phyloP scores from a whole-genome alignment of 2,113 vertebrate species.

The Myiozetetes cayanensis region DNA sequence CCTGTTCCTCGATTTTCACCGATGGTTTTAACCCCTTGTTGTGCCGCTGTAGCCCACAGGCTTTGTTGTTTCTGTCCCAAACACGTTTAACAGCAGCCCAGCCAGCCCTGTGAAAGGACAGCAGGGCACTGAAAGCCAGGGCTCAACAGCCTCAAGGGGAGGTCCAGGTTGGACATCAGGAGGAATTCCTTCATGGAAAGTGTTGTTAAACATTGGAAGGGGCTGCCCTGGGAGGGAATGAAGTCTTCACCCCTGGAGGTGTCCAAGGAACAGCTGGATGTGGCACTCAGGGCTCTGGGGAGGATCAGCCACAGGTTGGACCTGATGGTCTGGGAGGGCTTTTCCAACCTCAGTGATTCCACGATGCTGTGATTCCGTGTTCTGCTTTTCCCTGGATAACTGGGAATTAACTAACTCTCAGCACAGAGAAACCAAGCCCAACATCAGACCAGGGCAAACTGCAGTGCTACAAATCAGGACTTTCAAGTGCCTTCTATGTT shows the following conservation, averaged over 20 bases:
- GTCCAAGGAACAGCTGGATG: background rate
- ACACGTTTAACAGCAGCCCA: background rate
- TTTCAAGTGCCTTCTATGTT: background rate
- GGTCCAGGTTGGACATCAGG: accelerated
- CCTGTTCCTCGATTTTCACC: background rate
- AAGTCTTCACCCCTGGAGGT: background rate
- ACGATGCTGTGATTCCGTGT: accelerated
- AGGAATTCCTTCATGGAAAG: background rate
- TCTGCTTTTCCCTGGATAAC: background rate
- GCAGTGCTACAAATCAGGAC: background rate
- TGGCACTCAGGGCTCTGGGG: background rate
- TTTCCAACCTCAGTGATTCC: background rate
- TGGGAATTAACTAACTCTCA: background rate
- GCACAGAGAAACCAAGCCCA: background rate
- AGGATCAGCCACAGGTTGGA: accelerated
- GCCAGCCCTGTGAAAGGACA: background rate
- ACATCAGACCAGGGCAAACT: background rate
- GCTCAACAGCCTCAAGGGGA: background rate
- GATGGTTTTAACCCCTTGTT: background rate
- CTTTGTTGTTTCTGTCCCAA: background rate
- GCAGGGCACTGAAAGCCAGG: background rate
- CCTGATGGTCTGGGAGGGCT: background rate
- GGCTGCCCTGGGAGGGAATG: background rate
- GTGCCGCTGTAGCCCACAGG: accelerated
- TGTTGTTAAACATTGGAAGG: accelerated